Percentiles rank a stretch among this genome's conserved stretches.
phyloP scores from a whole-genome alignment of 64 coral and sea anemone genomes.

The Montipora capricornis region DNA sequence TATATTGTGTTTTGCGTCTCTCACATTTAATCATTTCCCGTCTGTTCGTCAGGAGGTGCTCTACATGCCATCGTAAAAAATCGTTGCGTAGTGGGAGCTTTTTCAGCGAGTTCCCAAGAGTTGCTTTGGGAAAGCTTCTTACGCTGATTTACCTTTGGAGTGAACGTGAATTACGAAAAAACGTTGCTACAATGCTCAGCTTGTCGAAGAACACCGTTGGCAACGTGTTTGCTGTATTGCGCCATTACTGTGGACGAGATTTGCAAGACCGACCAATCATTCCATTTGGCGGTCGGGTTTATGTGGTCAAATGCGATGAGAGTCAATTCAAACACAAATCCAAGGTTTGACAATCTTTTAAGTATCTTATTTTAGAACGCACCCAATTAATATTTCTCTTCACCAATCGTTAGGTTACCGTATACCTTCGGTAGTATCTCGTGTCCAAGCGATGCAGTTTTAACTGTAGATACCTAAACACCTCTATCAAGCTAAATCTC shows the following conservation, averaged over 20 bases:
- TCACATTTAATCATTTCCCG: too few species aligned
- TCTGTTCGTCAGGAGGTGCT: constrained; percentile 7
- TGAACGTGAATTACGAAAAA: background rate
- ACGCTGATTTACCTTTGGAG: constrained; percentile 49
- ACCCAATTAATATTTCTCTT: background rate
- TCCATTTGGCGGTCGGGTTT: constrained; percentile 24
- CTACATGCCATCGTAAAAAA: background rate
- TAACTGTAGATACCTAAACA: background rate
- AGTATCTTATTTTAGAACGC: background rate
- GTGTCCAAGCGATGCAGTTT: background rate
- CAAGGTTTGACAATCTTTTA: background rate
- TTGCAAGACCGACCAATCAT: constrained; percentile 1
- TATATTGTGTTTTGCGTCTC: too few species aligned
- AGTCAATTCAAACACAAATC: constrained; percentile 69
- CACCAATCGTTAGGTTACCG: background rate
- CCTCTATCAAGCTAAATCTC: background rate
- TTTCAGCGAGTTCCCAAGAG: constrained; percentile 25
- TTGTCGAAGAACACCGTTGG: constrained; percentile 44
- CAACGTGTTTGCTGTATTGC: background rate
- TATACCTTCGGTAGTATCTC: background rate
- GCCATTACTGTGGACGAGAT: constrained; percentile 19
- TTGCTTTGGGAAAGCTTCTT: constrained; percentile 2
- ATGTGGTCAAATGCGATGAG: constrained; percentile 60
- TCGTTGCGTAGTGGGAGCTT: constrained; percentile 31
- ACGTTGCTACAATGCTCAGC: constrained; percentile 2